Conservation (phyloP, 1,140 invertebrate species). For the Temnothorax longispinosus region DNA sequence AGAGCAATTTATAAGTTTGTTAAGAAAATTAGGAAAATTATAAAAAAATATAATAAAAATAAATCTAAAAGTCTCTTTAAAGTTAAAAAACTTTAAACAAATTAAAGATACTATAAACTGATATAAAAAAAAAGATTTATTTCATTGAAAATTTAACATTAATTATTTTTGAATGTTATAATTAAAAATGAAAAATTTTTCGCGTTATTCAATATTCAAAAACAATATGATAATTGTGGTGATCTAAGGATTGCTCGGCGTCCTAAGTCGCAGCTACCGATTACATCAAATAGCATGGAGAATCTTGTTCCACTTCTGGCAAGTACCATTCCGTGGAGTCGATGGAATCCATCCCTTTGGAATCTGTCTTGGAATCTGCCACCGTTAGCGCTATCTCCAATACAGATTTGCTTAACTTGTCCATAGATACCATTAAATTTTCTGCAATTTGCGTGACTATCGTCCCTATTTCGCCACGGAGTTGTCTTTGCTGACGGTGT, state of each 20-base stretch:
- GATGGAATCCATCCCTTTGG: not conserved
- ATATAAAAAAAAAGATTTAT: not conserved
- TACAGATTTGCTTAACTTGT: not conserved
- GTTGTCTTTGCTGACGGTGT: not conserved
- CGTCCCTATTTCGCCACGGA: not conserved
- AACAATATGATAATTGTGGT: not conserved
- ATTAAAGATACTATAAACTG: not conserved
- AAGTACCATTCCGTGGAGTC: not conserved
- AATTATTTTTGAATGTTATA: not conserved
- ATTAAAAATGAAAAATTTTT: not conserved
- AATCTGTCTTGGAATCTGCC: not conserved
- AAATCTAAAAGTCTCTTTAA: too few relatives aligned
- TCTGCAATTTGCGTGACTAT: not conserved
- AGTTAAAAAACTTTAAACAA: too few relatives aligned
- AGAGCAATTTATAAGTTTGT: too few relatives aligned
- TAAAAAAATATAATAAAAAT: too few relatives aligned
- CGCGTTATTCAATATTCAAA: not conserved
- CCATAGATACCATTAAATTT: not conserved
- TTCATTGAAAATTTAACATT: not conserved
- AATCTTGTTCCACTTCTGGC: not conserved
- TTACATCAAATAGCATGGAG: not conserved
- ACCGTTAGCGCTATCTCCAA: not conserved
- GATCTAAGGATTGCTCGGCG: not conserved
- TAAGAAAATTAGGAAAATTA: too few relatives aligned
- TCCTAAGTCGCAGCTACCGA: not conserved